Base-by-base conservation (phyloP, 2,888 invertebrate genomes). In the Pammene aurita region DNA sequence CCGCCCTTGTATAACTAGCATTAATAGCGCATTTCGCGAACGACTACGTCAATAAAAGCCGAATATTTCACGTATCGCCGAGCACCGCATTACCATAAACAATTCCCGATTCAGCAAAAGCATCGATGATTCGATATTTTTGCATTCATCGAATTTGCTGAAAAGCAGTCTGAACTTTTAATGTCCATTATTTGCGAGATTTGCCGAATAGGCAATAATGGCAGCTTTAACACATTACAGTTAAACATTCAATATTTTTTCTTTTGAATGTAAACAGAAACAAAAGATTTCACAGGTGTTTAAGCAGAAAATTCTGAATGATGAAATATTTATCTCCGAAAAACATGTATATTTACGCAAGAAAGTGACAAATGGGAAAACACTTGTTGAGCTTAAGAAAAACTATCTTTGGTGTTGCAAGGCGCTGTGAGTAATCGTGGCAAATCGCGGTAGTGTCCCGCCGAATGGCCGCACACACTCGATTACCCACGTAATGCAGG, bases 31-130 rank as follows among this genome's bases (percentile, higher is more conserved):
- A 78, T 78, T 81, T 72, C 72, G 46, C 72, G 72, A n/a, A 73
- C 72, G 72, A 72, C 74, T 72, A 75, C 74, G 38, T 38, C 42
- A 42, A 42, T 42, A 42, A 42, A 42, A 42, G 42, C 42, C 72
- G 81, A 82, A 85, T 83, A 84, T 87, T 86, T 84, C 81, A 83
- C 81, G 83, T 84, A 84, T 83, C 83, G 80, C 70, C 74, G 72
- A 75, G 72, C 72, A 68, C 74, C 72, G 76, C 77, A 87, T 88
- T 89, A 85, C 83, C 86, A 87, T 86, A 85, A 88, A 88, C 85
- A 86, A 87, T 88, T 88, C 85, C 79, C 80, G 79, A 84, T 80
- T 84, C 85, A 80, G 80, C 82, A 77, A 80, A 80, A 81, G 83
- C 81, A 80, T 74, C 77, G 78, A 80, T 83, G 80, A 84, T 84